Conservation (phyloP, 2,797 vertebrate genomes). For the Siniperca obscura region DNA sequence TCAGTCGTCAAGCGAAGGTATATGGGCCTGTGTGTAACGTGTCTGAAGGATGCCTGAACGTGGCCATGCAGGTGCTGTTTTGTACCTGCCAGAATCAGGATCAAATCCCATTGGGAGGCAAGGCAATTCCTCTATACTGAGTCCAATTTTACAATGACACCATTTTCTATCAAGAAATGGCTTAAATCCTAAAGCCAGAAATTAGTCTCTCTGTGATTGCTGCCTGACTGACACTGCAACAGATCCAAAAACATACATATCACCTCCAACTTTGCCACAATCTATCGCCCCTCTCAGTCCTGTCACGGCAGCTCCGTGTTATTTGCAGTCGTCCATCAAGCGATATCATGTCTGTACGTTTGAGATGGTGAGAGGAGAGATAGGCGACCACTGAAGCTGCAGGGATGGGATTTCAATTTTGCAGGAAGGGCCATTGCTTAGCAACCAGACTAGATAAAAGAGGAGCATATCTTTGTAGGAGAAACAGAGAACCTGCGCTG, state of each 20-base stretch:
- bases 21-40: slow-evolving; percentile 37
- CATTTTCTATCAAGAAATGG: slow-evolving; percentile 7
- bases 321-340: slow-evolving; percentile 55
- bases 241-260: slow-evolving; percentile 29
- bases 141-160: slow-evolving; percentile 20
- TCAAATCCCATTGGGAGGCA: not conserved
- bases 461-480: slow-evolving; percentile 59
- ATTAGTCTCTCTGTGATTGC: slow-evolving; percentile 27
- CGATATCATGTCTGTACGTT: slow-evolving; percentile 55
- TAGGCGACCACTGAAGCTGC: slow-evolving; percentile 62
- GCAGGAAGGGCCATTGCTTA: slow-evolving; percentile 82
- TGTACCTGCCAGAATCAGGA: slow-evolving; percentile 37
- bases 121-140: not conserved
- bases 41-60: slow-evolving; percentile 15
- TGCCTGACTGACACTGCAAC: slow-evolving; percentile 30
- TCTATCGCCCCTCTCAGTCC: slow-evolving; percentile 6
- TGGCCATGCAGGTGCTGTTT: slow-evolving; percentile 48
- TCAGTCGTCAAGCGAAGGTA: slow-evolving; percentile 16
- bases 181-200: slow-evolving; percentile 8
- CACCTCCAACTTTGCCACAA: slow-evolving; percentile 27
- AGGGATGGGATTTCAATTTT: slow-evolving; percentile 76
- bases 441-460: slow-evolving; percentile 82
- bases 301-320: slow-evolving; percentile 49
- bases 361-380: slow-evolving; percentile 61
- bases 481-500: slow-evolving; percentile 58